Evolutionary conservation across 2,113 vertebrate genomes (phyloP), one percentile per base, ranked within the genome.

Genomic region (Epinephelus moara): DNA sequence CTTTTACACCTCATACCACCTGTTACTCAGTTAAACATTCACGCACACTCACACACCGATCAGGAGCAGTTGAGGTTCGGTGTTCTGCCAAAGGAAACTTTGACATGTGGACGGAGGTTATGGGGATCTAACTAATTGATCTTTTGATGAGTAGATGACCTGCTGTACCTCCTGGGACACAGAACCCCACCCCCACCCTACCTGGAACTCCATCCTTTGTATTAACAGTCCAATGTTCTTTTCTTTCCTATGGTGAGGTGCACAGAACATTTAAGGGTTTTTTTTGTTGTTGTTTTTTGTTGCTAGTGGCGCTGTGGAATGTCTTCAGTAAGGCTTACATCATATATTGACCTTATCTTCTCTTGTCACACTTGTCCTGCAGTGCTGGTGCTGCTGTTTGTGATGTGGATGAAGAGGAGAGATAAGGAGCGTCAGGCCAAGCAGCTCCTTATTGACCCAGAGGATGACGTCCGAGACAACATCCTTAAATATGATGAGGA

Each of bases 361-460:
- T 63, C 33, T 68, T 75, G 45, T 83, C 18, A 6, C 45, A 19
- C 30, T 52, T 37, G 2, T 9, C 7, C 50, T 66, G 40, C 84
- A 99, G 98, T 99, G 89, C 81, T 99, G 55, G 98, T 99, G 84
- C 93, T 99, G 89, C 95, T 99, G 94, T 98, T 99, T 11, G 98
- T 98, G 89, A 97, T 99, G 52, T 99, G 98, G 98, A 97, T 99
- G 97, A 99, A 99, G 84, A 97, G 98, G 60, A 95, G 98, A 55
- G 98, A 99, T 86, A 99, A 99, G 59, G 98, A 99, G 56, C 96
- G 98, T 3, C 98, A 98, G 86, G 98, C 98, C 89, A 99, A 99
- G 93, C 98, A 99, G 89, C 96, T 99, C 77, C 93, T 99, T 85
- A 99, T 99, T 30, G 98, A 99, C 89, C 98, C 98, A 0, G 98